A percentile compares a stretch with the other conserved stretches of the same genome.
These are phyloP conservation scores for Cynaeus angustus DNA, from an alignment of 2,888 invertebrate genomes.

Conservation along the genomic window DNA sequence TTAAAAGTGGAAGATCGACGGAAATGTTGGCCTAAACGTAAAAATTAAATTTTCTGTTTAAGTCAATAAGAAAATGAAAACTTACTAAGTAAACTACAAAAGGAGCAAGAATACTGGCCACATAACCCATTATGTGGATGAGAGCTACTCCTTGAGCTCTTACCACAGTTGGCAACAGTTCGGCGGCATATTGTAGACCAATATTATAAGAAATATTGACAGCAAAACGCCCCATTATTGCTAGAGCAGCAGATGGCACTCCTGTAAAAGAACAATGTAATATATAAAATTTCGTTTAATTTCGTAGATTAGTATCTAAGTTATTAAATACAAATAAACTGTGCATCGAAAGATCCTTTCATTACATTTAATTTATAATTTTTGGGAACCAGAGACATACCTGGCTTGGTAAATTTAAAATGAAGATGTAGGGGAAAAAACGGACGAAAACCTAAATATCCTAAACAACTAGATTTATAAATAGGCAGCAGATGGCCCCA, in stretches of 20 bases:
- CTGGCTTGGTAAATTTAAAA: too few species aligned
- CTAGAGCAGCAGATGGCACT: slow-evolving; percentile 83
- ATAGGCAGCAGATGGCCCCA: too few species aligned
- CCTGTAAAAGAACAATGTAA: slow-evolving; percentile 71
- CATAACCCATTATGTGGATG: slow-evolving; percentile 91
- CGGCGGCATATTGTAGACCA: slow-evolving; percentile 91
- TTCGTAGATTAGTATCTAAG: too few species aligned
- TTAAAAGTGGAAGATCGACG: slow-evolving; percentile 82
- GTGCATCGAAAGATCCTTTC: too few species aligned
- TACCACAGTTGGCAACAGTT: slow-evolving; percentile 89
- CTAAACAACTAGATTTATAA: too few species aligned
- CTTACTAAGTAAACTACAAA: slow-evolving; percentile 88
- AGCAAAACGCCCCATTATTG: slow-evolving; percentile 88
- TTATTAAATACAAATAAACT: too few species aligned
- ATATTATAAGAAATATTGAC: slow-evolving; percentile 94
- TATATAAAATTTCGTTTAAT: slow-evolving; percentile 49
- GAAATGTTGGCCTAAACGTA: slow-evolving; percentile 79
- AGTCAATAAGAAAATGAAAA: too few species aligned
- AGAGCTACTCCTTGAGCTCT: slow-evolving; percentile 90
- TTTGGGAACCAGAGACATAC: too few species aligned
- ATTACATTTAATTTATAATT: too few species aligned
- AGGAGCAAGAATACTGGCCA: slow-evolving; percentile 87
- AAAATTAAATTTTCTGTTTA: background rate
- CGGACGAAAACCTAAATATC: too few species aligned
- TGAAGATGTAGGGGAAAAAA: too few species aligned